Percentiles rank a stretch among this genome's conserved stretches.
phyloP scores from a whole-genome alignment of 1,140 invertebrate species.

The Rhopalosiphum padi region DNA sequence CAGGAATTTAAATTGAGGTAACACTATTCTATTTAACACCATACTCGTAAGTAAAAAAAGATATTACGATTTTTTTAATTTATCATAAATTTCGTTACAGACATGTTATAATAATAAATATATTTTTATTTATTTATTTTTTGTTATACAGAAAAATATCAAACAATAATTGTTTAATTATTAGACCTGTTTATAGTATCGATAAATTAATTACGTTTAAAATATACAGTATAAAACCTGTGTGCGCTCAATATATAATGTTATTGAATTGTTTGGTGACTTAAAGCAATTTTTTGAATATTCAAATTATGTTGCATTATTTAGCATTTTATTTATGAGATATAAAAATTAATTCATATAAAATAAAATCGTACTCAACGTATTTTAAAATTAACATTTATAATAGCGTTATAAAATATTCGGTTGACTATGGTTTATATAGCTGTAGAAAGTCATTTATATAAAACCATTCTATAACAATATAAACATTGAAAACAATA shows the following conservation, averaged over 20 bases:
- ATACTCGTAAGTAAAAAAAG: not conserved
- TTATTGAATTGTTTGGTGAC: not conserved
- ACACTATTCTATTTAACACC: not conserved
- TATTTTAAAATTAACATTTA: not conserved
- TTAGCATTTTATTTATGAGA: not conserved
- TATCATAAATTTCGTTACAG: not conserved
- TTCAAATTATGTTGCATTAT: not conserved
- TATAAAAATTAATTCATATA: not conserved
- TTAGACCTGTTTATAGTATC: too few species aligned
- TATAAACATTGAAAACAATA: not conserved
- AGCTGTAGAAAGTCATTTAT: not conserved
- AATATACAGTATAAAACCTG: too few species aligned
- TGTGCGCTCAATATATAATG: not conserved
- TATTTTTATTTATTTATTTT: too few species aligned
- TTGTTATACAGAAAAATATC: too few species aligned
- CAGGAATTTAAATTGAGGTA: not conserved
- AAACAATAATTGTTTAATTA: too few species aligned
- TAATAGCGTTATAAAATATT: not conserved
- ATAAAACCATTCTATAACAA: not conserved
- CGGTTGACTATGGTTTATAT: not conserved
- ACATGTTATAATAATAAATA: not conserved
- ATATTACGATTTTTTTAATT: not conserved
- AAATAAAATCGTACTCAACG: not conserved
- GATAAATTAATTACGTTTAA: too few species aligned
- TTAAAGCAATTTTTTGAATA: not conserved